Conservation (phyloP, 2,113 vertebrate genomes). For the Phodopus roborovskii region DNA sequence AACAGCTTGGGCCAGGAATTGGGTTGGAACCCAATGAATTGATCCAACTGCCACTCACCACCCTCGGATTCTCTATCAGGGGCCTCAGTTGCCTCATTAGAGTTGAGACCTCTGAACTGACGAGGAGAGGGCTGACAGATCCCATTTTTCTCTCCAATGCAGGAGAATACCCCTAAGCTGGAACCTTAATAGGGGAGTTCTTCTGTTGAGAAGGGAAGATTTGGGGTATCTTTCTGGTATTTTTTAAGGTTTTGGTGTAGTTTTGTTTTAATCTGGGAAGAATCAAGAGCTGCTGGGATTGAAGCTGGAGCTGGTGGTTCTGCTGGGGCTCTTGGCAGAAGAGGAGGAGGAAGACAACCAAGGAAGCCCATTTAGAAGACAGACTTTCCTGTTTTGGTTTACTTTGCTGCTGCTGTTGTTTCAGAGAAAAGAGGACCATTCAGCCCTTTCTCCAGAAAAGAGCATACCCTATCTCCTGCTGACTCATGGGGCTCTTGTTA, state of each 20-base stretch:
- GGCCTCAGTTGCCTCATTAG: not conserved
- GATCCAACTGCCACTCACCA: not conserved
- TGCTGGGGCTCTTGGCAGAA: not conserved
- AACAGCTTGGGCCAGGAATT: not conserved
- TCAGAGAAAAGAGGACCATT: not conserved
- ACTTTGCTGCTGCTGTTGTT: too few relatives aligned
- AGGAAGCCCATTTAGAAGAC: not conserved
- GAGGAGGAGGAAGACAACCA: not conserved
- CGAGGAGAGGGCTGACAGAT: not conserved
- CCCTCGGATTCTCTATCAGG: not conserved
- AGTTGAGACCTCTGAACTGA: not conserved
- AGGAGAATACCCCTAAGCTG: not conserved
- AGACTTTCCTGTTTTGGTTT: not conserved
- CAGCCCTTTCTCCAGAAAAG: not conserved
- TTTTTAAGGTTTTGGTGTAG: not conserved
- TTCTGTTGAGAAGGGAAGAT: not conserved
- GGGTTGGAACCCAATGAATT: not conserved
- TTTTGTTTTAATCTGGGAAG: not conserved
- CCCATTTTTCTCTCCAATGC: not conserved
- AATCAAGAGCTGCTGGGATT: not conserved
- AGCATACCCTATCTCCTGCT: not conserved
- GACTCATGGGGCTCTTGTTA: not conserved
- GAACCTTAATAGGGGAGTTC: not conserved
- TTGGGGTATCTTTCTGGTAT: not conserved
- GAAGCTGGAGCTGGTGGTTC: not conserved